Base-by-base conservation (phyloP, 2,113 vertebrate species). In the Sylvia atricapilla region DNA sequence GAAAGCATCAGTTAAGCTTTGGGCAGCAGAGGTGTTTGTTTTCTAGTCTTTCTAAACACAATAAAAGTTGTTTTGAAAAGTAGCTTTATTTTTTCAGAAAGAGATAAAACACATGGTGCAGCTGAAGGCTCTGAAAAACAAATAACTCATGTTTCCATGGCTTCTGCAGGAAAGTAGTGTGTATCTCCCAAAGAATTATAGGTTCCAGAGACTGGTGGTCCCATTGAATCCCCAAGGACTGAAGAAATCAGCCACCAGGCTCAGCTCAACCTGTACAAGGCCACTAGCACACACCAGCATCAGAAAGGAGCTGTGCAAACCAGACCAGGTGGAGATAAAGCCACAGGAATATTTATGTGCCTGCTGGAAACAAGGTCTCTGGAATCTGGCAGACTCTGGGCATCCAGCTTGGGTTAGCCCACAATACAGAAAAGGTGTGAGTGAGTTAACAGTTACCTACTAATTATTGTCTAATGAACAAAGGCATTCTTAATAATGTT, bases 261-360 rank as follows among this genome's bases (percentile, higher is more conserved):
- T 59, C 62, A 76, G 30, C 53, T 59, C 19, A 13, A 5, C 3
- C 9, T 33, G 7, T 12, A 22, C 1, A 2, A 73, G 28, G 37
- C 23, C 62, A 55, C 21, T 3, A 59, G 49, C 67, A 35, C 35
- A 23, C 1, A 9, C 6, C 2, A 35, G 9, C 58, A 52, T 8
- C 27, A 27, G 68, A 44, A 35, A 27, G 44, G 23, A 41, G 53
- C 25, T 56, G 37, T 16, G n/a, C 31, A 41, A 81, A 50, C 17
- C 59, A 35, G 13, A 37, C 4, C 43, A 28, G 0, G 0, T 1
- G 0, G 49, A 72, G 47, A 25, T 0, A 0, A 78, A 90, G 39
- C n/a, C 41, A 15, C 6, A 2, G 24, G 27, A 20, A 62, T 25
- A 33, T 9, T 41, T 7, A 5, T 4, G 2, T 3, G 1, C n/a